Evolutionary conservation across 2,888 invertebrate genomes (phyloP).

Genomic region (Glyphotaelius pellucidus): DNA sequence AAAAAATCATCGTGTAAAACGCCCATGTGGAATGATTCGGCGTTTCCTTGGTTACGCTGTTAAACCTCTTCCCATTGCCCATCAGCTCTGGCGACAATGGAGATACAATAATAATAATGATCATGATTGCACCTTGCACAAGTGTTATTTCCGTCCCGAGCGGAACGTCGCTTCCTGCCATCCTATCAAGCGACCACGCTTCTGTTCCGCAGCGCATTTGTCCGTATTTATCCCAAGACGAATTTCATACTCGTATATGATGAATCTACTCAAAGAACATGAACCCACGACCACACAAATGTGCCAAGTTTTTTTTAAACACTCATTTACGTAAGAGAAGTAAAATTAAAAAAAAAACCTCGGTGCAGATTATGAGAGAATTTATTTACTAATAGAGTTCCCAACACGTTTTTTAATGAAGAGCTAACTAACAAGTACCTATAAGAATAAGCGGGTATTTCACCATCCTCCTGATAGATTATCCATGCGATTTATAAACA

Average conservation of each 20-base stretch:
- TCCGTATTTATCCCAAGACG: not conserved
- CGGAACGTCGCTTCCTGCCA: constrained; percentile 12
- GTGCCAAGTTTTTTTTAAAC: not conserved
- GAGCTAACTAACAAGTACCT: not conserved
- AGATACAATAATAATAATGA: not conserved
- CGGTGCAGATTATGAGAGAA: not conserved
- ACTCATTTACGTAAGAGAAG: not conserved
- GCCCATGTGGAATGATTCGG: not conserved
- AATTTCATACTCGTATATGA: not conserved
- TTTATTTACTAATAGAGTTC: not conserved
- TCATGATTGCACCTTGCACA: not conserved
- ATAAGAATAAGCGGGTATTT: too few relatives aligned
- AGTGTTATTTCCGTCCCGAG: constrained; percentile 15
- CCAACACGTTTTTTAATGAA: not conserved
- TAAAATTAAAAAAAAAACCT: not conserved
- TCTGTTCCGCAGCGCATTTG: constrained; percentile 6
- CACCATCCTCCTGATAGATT: too few relatives aligned
- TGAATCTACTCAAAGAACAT: not conserved
- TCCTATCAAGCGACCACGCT: constrained; percentile 6
- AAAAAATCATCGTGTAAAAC: too few relatives aligned
- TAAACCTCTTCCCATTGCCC: not conserved
- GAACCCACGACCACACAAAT: not conserved
- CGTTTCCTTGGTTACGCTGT: not conserved
- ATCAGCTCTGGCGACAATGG: not conserved
- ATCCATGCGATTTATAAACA: too few relatives aligned